Conservation (phyloP, 2,113 vertebrate species). For the Columba janthina region DNA sequence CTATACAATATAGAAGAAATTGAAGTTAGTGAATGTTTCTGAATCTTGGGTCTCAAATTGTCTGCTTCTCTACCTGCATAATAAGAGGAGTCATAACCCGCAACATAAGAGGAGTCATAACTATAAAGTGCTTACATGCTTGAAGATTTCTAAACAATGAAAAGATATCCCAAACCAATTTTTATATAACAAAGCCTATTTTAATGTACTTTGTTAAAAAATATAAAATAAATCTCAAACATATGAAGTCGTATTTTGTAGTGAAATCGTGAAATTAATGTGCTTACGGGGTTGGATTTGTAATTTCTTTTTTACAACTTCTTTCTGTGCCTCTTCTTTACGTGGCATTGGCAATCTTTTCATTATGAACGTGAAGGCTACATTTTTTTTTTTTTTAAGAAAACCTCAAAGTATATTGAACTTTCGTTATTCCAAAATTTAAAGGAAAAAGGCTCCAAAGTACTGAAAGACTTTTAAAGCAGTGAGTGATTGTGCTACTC, state of each 20-base stretch:
- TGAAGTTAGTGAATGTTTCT: neutral
- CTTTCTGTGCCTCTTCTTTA: neutral
- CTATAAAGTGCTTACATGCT: neutral
- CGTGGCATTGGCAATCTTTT: neutral
- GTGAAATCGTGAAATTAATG: neutral
- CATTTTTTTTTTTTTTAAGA: neutral
- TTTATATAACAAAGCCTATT: neutral
- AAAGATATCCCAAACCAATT: neutral
- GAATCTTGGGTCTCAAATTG: rapidly evolving
- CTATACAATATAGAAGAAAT: neutral
- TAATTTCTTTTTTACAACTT: neutral
- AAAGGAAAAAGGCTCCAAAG: neutral
- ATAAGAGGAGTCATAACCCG: too few relatives aligned
- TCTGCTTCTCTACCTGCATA: neutral
- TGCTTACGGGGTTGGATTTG: neutral
- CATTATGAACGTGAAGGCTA: neutral
- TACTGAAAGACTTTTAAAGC: neutral
- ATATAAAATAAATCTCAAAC: neutral
- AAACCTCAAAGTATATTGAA: neutral
- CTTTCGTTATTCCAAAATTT: neutral
- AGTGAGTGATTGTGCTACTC: neutral
- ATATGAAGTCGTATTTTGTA: neutral
- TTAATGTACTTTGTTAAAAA: neutral
- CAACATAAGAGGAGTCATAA: neutral
- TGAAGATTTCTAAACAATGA: neutral